Evolutionary conservation across 2,113 vertebrate species (phyloP).

Genomic region (Scomber japonicus): DNA sequence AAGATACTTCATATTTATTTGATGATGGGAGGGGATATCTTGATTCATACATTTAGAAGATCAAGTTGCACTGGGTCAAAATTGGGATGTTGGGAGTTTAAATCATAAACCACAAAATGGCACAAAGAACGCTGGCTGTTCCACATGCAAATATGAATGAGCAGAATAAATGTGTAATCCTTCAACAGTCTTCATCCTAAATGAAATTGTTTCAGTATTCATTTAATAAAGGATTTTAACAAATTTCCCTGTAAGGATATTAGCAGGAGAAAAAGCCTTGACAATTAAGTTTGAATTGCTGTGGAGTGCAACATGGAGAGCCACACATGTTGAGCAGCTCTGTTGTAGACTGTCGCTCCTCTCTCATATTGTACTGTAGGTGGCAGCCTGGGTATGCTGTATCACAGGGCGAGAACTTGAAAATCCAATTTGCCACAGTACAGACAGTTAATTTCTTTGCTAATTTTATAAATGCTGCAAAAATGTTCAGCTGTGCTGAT

Average conservation of each 20-base stretch:
- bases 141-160: slow-evolving; percentile 7
- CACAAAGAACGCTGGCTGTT: slow-evolving; percentile 20
- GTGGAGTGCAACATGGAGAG: slow-evolving; percentile 57
- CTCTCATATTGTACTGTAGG: slow-evolving; percentile 81
- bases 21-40: not conserved
- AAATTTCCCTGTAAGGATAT: slow-evolving; percentile 64
- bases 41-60: not conserved
- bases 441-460: slow-evolving; percentile 85
- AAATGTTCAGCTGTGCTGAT: slow-evolving; percentile 81
- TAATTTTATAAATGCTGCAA: slow-evolving; percentile 85
- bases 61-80: slow-evolving; percentile 20
- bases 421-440: slow-evolving; percentile 83
- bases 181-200: slow-evolving; percentile 56
- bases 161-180: slow-evolving; percentile 50
- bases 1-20: slow-evolving; percentile 12
- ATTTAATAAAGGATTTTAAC: slow-evolving; percentile 70
- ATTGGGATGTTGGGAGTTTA: not conserved
- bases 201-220: slow-evolving; percentile 70
- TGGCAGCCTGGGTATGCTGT: slow-evolving; percentile 84
- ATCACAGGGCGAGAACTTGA: slow-evolving; percentile 63
- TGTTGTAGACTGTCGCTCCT: slow-evolving; percentile 31
- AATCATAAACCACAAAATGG: slow-evolving; percentile 20
- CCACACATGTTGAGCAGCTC: slow-evolving; percentile 67
- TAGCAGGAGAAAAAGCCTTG: slow-evolving; percentile 38
- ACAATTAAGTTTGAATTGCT: slow-evolving; percentile 55